Conservation (phyloP, 1,140 invertebrate species). For the Brachionus rubens region DNA sequence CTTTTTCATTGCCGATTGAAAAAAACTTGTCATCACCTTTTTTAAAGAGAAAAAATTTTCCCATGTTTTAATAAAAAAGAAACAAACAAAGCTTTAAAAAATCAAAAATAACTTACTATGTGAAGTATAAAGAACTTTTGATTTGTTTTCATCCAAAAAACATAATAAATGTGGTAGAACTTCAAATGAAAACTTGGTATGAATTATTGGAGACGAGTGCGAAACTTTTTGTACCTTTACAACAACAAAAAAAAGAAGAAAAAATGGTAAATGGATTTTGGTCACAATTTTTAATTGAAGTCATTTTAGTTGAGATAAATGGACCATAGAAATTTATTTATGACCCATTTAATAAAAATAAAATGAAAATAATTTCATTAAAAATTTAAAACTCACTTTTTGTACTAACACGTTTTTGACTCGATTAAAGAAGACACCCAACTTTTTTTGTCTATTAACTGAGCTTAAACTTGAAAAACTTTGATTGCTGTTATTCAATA, state of each 20-base stretch:
- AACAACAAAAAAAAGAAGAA: too few species aligned
- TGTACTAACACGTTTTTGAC: constrained; percentile 8
- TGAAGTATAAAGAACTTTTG: neutral
- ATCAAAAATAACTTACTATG: neutral
- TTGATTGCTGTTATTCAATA: neutral
- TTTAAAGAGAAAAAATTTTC: neutral
- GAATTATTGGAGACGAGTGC: neutral
- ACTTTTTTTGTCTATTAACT: neutral
- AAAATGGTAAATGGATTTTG: too few species aligned
- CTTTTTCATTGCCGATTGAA: neutral
- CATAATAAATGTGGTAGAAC: constrained; percentile 15
- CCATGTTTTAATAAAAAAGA: too few species aligned
- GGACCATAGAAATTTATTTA: too few species aligned
- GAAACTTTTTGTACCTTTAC: constrained; percentile 22
- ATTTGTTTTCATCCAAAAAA: constrained; percentile 31
- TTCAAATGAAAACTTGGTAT: neutral
- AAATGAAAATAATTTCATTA: too few species aligned
- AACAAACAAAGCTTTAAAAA: too few species aligned
- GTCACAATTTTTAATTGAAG: too few species aligned
- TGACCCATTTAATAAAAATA: too few species aligned
- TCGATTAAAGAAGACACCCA: neutral
- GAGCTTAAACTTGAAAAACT: constrained; percentile 12
- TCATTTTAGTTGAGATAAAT: too few species aligned
- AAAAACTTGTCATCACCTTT: constrained; percentile 17
- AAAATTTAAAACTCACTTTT: constrained; percentile 36